phyloP scores from a whole-genome alignment of 2,888 invertebrate genomes.

The Palloptera scutellata region DNA sequence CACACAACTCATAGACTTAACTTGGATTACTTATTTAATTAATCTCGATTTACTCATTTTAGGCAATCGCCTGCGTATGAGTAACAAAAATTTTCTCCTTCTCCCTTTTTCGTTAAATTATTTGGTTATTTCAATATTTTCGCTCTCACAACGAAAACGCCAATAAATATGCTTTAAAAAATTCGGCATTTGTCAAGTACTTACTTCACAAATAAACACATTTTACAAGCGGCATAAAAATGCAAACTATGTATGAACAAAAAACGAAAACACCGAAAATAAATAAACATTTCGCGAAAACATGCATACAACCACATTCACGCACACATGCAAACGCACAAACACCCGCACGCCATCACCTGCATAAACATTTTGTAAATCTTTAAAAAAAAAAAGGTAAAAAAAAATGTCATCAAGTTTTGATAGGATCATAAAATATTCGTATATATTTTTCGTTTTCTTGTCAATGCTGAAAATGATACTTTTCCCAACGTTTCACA shows the following conservation, averaged over 20 bases:
- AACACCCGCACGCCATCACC: not conserved
- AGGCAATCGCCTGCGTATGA: too few species aligned
- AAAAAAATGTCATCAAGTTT: not conserved
- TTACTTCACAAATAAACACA: slow-evolving; percentile 22
- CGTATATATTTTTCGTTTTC: too few species aligned
- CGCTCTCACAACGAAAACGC: not conserved
- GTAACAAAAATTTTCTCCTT: too few species aligned
- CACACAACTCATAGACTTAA: not conserved
- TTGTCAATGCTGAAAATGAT: too few species aligned
- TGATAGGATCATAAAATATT: too few species aligned
- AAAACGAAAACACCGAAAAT: too few species aligned
- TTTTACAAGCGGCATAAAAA: slow-evolving; percentile 22
- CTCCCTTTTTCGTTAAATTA: not conserved
- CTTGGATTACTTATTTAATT: too few species aligned
- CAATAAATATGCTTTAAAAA: slow-evolving; percentile 2
- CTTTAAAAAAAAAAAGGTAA: not conserved
- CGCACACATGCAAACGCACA: not conserved
- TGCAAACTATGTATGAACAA: not conserved
- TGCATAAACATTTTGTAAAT: not conserved
- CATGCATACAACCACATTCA: not conserved
- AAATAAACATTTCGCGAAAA: too few species aligned
- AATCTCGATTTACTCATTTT: too few species aligned
- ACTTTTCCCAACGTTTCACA: too few species aligned
- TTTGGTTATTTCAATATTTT: too few species aligned
- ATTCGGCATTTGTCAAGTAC: slow-evolving; percentile 4